These are phyloP conservation scores for Sarotherodon lohbergeri DNA, from an alignment of 2,113 vertebrate species.

Conservation along the genomic window DNA sequence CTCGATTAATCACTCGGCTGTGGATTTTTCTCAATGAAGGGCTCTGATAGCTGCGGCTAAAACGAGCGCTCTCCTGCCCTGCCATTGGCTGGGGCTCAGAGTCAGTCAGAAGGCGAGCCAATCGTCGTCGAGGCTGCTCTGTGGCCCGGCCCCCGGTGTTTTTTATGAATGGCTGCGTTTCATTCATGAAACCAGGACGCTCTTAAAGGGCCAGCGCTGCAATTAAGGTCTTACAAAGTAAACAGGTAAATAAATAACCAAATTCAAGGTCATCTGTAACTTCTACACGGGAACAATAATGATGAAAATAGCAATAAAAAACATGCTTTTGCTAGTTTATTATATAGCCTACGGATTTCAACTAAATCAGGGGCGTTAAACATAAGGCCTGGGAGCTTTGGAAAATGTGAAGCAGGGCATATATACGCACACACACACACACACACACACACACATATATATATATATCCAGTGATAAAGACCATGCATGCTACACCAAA, in stretches of 20 bases:
- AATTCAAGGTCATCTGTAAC: not conserved
- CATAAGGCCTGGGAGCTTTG: not conserved
- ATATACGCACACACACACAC: fast-evolving
- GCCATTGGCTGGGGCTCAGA: constrained; percentile 40
- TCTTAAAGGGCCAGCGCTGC: constrained; percentile 58
- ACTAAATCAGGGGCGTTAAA: not conserved
- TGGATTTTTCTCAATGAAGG: constrained; percentile 70
- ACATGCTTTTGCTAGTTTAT: not conserved
- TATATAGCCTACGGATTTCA: not conserved
- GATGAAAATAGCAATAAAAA: not conserved
- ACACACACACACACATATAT: too few species aligned
- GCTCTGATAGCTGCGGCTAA: not conserved
- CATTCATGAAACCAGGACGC: constrained; percentile 64
- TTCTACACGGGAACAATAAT: not conserved
- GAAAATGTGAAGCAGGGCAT: not conserved
- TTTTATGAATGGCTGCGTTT: constrained; percentile 77
- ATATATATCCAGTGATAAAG: not conserved
- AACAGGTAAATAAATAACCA: not conserved
- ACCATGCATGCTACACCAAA: not conserved
- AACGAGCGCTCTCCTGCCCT: not conserved
- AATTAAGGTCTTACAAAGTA: not conserved
- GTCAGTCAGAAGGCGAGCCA: constrained; percentile 49
- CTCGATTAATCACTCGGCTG: constrained; percentile 41
- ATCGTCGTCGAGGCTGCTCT: not conserved
- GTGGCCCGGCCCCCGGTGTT: constrained; percentile 28